phyloP scores from a whole-genome alignment of 2,797 vertebrate species.

The Sebastes steindachneri region DNA sequence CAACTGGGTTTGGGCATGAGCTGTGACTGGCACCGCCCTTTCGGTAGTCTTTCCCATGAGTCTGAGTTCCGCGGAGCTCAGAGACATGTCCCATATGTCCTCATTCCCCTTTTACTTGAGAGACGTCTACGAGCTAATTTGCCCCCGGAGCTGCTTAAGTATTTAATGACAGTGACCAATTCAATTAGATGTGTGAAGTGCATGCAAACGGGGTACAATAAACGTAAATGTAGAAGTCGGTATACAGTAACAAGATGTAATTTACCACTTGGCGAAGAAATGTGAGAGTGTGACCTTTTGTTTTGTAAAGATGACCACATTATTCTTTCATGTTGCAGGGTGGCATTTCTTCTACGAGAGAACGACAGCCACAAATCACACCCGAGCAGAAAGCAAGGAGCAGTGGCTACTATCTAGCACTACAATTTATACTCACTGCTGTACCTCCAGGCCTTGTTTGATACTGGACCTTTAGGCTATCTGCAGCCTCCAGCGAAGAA shows the following conservation, averaged over 20 bases:
- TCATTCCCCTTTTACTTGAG: slow-evolving; percentile 40
- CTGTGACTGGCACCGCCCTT: slow-evolving; percentile 35
- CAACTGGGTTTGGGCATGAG: slow-evolving; percentile 8
- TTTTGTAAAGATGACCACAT: slow-evolving; percentile 15
- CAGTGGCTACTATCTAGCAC: background rate
- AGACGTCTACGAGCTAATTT: slow-evolving; percentile 48
- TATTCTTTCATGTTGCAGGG: background rate
- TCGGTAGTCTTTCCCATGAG: slow-evolving; percentile 42
- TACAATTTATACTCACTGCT: background rate
- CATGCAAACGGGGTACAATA: slow-evolving; percentile 1
- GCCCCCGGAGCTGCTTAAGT: slow-evolving; percentile 51
- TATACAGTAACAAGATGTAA: background rate
- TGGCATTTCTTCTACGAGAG: slow-evolving; percentile 1
- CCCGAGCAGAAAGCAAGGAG: background rate
- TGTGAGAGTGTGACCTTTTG: slow-evolving; percentile 44
- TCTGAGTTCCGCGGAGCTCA: slow-evolving; percentile 22
- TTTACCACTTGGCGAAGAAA: slow-evolving; percentile 6
- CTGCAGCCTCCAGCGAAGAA: background rate
- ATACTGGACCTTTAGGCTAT: slow-evolving; percentile 34
- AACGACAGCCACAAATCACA: background rate
- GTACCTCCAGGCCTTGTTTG: background rate
- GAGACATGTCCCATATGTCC: slow-evolving; percentile 58
- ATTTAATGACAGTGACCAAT: slow-evolving; percentile 58
- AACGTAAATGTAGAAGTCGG: slow-evolving; percentile 1
- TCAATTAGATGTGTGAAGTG: slow-evolving; percentile 56